Evolutionary conservation across 1,140 invertebrate genomes (phyloP).

Genomic region (Drosophila orosa): DNA sequence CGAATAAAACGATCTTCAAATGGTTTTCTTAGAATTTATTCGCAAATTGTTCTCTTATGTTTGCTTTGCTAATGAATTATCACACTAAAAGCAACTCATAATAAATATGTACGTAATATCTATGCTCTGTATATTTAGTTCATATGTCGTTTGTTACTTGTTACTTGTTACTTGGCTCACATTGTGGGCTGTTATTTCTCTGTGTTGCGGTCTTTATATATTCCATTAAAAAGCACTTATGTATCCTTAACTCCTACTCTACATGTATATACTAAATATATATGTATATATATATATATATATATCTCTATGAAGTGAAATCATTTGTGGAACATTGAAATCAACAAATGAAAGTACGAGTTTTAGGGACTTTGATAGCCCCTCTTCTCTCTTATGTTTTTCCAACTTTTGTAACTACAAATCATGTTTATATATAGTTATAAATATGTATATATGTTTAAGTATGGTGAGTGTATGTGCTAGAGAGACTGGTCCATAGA

Average conservation of each 20-base stretch:
- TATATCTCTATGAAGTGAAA: slow-evolving; percentile 39
- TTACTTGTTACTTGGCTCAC: slow-evolving; percentile 51
- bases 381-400: no score
- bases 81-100: slow-evolving; percentile 80
- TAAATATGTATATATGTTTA: slow-evolving; percentile 43
- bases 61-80: slow-evolving; percentile 67
- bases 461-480: slow-evolving; percentile 43
- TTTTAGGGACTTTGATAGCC: background rate
- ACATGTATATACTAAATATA: slow-evolving; percentile 31
- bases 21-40: slow-evolving; percentile 56
- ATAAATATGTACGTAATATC: slow-evolving; percentile 66
- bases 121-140: slow-evolving; percentile 51
- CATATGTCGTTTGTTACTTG: slow-evolving; percentile 36
- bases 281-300: slow-evolving; percentile 34
- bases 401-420: slow-evolving; percentile 32
- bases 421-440: slow-evolving; percentile 27
- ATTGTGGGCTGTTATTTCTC: slow-evolving; percentile 38
- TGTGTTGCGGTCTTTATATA: slow-evolving; percentile 71
- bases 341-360: slow-evolving; percentile 2
- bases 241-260: slow-evolving; percentile 63
- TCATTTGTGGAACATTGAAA: slow-evolving; percentile 43
- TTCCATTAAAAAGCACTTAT: slow-evolving; percentile 80
- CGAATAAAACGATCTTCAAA: background rate
- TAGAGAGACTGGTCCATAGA: slow-evolving; percentile 75
- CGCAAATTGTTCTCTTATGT: slow-evolving; percentile 54